A percentile compares a stretch with the other conserved stretches of the same genome.
These are phyloP conservation scores for Timema cristinae DNA, from an alignment of 2,888 invertebrate genomes.

Conservation along the genomic window DNA sequence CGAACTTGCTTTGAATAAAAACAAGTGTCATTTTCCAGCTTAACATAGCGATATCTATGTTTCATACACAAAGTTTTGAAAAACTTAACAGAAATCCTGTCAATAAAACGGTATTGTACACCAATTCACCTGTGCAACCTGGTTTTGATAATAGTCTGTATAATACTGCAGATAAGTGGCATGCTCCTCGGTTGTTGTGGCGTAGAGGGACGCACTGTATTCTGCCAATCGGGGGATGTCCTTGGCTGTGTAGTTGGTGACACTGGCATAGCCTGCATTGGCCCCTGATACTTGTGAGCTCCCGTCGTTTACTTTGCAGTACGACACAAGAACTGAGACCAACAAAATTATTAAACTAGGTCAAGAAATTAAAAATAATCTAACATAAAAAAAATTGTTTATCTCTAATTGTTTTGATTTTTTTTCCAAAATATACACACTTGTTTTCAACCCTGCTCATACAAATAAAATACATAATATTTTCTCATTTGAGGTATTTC, in stretches of 20 bases:
- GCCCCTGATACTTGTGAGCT: not conserved
- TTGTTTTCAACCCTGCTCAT: too few relatives aligned
- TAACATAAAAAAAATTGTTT: too few relatives aligned
- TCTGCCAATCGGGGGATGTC: constrained; percentile 71
- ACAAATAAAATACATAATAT: too few relatives aligned
- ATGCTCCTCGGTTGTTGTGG: constrained; percentile 66
- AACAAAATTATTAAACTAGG: not conserved
- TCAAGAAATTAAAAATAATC: too few relatives aligned
- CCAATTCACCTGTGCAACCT: constrained; percentile 42
- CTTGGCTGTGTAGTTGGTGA: constrained; percentile 52
- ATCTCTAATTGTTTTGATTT: too few relatives aligned
- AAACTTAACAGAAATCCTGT: too few relatives aligned
- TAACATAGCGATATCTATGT: too few relatives aligned
- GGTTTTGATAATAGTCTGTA: constrained; percentile 65
- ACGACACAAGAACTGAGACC: constrained; percentile 35
- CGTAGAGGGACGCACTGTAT: constrained; percentile 70
- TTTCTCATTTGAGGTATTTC: too few relatives aligned
- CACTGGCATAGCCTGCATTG: not conserved
- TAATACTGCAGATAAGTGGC: constrained; percentile 68
- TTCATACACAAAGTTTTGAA: too few relatives aligned
- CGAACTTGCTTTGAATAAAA: too few relatives aligned
- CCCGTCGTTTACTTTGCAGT: constrained; percentile 36
- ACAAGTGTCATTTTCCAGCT: too few relatives aligned
- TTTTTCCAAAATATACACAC: too few relatives aligned
- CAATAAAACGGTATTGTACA: not conserved